Evolutionary conservation across 2,888 invertebrate genomes (phyloP).

Genomic region (Odontocerum albicorne): DNA sequence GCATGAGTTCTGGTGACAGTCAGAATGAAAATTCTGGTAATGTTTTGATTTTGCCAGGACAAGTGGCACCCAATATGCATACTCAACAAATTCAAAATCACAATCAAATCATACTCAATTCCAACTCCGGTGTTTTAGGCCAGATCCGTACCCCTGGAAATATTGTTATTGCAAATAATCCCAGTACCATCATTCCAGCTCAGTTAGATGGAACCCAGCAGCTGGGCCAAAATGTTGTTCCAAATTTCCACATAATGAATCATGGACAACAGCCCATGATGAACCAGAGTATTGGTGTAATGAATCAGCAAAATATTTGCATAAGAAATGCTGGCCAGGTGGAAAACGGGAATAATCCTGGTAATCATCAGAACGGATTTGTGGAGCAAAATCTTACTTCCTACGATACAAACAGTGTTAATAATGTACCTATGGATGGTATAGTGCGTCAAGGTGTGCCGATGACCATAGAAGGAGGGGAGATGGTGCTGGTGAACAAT

Average conservation of each 20-base stretch:
- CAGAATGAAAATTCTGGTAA: conserved; percentile 39
- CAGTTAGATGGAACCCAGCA: conserved; percentile 20
- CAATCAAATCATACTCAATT: conserved; percentile 29
- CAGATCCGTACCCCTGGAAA: conserved; percentile 20
- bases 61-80: conserved; percentile 31
- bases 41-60: conserved; percentile 36
- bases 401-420: neutral
- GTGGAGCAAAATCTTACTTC: neutral
- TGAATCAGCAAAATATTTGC: conserved; percentile 48
- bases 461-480: conserved; percentile 29
- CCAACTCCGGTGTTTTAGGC: conserved; percentile 21
- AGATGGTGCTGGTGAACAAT: conserved; percentile 35
- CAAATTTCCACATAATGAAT: conserved; percentile 58
- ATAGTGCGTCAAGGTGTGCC: conserved; percentile 39
- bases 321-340: neutral
- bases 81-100: conserved; percentile 24
- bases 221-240: conserved; percentile 40
- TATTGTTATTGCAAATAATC: conserved; percentile 25
- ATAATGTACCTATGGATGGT: neutral
- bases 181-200: conserved; percentile 11
- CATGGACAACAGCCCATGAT: conserved; percentile 56
- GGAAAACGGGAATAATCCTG: neutral
- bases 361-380: neutral
- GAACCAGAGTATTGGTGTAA: conserved; percentile 57
- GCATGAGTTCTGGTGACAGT: conserved; percentile 52